These are phyloP conservation scores for Eremophila alpestris DNA, from an alignment of 2,797 vertebrate species.

Conservation along the genomic window DNA sequence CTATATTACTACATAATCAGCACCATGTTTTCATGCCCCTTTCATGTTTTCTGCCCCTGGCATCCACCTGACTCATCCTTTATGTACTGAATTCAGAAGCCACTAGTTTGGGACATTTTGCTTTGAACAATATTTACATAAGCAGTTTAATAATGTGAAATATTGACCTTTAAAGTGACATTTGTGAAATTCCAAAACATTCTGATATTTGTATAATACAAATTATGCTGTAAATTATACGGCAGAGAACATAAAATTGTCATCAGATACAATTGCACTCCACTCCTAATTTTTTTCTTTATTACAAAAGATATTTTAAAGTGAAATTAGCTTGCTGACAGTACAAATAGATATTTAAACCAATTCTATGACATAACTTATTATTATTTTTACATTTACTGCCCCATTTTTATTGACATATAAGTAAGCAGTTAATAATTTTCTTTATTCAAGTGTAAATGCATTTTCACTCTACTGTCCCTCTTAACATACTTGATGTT, in stretches of 20 bases:
- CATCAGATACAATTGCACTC: neutral
- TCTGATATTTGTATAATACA: conserved; percentile 2
- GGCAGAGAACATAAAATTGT: neutral
- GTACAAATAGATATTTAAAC: neutral
- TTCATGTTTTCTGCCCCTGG: conserved; percentile 40
- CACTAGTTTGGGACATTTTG: neutral
- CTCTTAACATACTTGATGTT: neutral
- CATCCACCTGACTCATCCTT: neutral
- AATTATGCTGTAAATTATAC: neutral
- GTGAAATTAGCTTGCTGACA: neutral
- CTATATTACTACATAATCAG: conserved; percentile 73
- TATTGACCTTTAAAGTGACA: conserved; percentile 40
- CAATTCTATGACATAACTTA: neutral
- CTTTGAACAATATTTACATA: conserved; percentile 39
- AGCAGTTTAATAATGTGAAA: neutral
- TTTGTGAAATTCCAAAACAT: conserved; percentile 2
- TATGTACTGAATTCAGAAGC: neutral
- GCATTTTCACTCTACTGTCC: neutral
- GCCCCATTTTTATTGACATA: neutral
- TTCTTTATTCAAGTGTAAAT: conserved; percentile 10
- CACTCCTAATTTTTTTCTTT: neutral
- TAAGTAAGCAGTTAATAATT: neutral
- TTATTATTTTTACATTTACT: neutral
- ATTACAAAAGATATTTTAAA: neutral
- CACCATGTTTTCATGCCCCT: neutral